Percentiles rank a stretch among this genome's conserved stretches.
These are phyloP conservation scores for Phengaris alcon DNA, from an alignment of 2,888 invertebrate genomes.

Conservation along the genomic window DNA sequence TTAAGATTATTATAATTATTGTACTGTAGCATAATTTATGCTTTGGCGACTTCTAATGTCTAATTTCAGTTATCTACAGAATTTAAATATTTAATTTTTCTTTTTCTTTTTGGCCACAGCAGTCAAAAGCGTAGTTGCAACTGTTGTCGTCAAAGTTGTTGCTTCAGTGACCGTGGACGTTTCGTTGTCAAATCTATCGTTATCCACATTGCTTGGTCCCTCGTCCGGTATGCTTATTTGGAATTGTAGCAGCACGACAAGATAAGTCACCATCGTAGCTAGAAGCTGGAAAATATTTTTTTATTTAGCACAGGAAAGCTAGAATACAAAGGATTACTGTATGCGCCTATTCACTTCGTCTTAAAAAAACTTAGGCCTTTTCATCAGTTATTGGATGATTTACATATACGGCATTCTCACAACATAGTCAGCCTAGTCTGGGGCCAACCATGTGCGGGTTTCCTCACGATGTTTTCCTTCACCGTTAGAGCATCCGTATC, in stretches of 20 bases:
- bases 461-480: too few species aligned
- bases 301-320: background rate
- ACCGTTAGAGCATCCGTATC: too few species aligned
- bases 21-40: too few species aligned
- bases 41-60: background rate
- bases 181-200: conserved; percentile 41
- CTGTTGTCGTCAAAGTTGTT: conserved; percentile 50
- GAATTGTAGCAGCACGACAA: conserved; percentile 86
- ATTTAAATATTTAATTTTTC: conserved; percentile 47
- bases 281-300: conserved; percentile 69
- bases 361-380: too few species aligned
- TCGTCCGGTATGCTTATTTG: conserved; percentile 87
- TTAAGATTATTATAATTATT: too few species aligned
- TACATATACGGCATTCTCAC: too few species aligned
- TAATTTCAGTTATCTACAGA: background rate
- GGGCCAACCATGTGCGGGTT: too few species aligned
- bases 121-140: conserved; percentile 58
- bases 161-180: conserved; percentile 45
- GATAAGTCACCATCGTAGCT: conserved; percentile 87
- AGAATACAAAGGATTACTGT: too few species aligned
- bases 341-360: too few species aligned
- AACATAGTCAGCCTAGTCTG: too few species aligned
- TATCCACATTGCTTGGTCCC: conserved; percentile 42
- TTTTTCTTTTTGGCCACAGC: conserved; percentile 64
- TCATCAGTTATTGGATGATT: too few species aligned